phyloP scores from a whole-genome alignment of 2,113 vertebrate genomes.

The Glaucidium brasilianum region DNA sequence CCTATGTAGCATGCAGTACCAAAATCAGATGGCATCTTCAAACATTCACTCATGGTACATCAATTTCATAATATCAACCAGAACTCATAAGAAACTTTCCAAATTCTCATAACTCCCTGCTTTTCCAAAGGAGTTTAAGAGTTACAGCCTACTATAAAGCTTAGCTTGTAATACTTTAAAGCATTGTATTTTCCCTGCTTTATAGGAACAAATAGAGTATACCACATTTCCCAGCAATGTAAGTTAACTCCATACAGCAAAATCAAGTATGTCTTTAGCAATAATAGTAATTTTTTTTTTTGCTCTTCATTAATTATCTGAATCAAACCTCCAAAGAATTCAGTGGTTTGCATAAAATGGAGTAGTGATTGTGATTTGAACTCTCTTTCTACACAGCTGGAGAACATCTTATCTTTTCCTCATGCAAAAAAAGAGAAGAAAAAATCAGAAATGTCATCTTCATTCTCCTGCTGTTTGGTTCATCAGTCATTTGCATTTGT shows the following conservation, averaged over 20 bases:
- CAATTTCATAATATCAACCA: neutral
- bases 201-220: neutral
- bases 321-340: neutral
- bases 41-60: neutral
- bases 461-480: neutral
- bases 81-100: neutral
- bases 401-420: neutral
- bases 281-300: conserved; percentile 29
- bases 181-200: neutral
- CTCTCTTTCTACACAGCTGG: neutral
- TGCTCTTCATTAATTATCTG: neutral
- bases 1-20: neutral
- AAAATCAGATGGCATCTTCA: neutral
- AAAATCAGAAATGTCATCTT: neutral
- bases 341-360: neutral
- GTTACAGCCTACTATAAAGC: neutral
- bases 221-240: neutral
- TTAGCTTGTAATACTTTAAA: neutral
- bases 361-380: neutral
- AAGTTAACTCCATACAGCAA: neutral
- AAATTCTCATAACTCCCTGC: neutral
- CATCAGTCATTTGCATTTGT: neutral
- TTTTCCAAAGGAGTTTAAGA: neutral
- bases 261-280: neutral
- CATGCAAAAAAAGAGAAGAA: neutral